Evolutionary conservation across 2,113 vertebrate species (phyloP), one percentile per base, ranked within the genome.

Genomic region (Colaptes auratus): DNA sequence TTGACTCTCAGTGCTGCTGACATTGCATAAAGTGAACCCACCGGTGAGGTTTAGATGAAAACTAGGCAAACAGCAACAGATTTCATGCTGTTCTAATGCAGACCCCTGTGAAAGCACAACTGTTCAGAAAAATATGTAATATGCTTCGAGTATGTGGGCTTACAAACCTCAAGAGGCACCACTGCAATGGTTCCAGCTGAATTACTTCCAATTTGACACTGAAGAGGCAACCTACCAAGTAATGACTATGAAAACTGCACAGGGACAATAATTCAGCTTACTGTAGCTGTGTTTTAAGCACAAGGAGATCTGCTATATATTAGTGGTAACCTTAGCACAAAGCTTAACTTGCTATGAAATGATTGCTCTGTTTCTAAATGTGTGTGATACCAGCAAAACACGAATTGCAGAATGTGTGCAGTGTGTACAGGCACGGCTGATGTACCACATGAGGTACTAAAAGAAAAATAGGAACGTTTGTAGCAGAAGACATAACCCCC

Each of bases 41-140:
- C 93, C 70, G 58, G 91, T 30, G 87, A 80, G 86, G 92, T 88
- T 96, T 91, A 93, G 88, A 93, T 93, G 80, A 95, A 96, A 94
- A 82, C 60, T 18, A 31, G 86, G 90, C 88, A 95, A 97, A 94
- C 92, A 96, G 91, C 89, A 95, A 82, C 83, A 96, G 86, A 93
- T 96, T 96, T 96, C 97, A 93, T 78, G 95, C 96, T 96, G 96
- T 94, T 97, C 96, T 97, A 96, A 97, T 96, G 92, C 80, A 91
- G 94, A 96, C 82, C 91, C 84, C 87, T 82, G 84, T 91, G 91
- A 96, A 96, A 95, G 77, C 82, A 92, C 78, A 94, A 96, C 91
- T 92, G 53, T 25, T 95, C n/a, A 12, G 82, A 95, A 95, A 76
- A 92, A 86, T 88, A 65, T 69, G 78, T 88, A 96, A 98, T 95